Conservation (phyloP, 2,888 invertebrate species). For the Ommatoiulus sabulosus region DNA sequence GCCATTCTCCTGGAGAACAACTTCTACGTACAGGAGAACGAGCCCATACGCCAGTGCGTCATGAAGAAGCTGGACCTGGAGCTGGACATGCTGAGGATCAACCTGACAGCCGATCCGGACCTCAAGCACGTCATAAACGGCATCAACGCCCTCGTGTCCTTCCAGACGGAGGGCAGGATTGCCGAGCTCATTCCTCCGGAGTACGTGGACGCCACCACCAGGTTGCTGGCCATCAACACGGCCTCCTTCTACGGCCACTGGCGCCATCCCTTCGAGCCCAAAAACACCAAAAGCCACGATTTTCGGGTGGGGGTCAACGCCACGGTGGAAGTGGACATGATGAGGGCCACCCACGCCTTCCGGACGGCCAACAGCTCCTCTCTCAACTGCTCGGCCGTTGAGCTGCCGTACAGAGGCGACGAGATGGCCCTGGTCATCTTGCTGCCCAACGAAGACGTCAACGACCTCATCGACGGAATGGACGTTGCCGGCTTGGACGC, state of each 20-base stretch:
- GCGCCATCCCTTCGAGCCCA: not conserved
- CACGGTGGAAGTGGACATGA: not conserved
- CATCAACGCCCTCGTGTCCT: slow-evolving; percentile 18
- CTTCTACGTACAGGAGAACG: slow-evolving; percentile 15
- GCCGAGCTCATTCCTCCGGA: not conserved
- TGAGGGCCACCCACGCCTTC: not conserved
- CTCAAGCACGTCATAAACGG: slow-evolving; percentile 3
- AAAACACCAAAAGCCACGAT: not conserved
- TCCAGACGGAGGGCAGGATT: not conserved
- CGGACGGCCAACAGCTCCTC: not conserved
- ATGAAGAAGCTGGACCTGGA: not conserved
- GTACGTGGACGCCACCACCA: slow-evolving; percentile 33
- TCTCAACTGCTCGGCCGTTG: not conserved
- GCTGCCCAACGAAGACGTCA: not conserved
- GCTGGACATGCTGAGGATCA: slow-evolving; percentile 5
- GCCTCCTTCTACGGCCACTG: slow-evolving; percentile 30
- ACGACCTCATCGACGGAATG: not conserved
- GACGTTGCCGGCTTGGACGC: not conserved
- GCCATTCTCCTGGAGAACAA: not conserved
- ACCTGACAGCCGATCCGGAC: not conserved
- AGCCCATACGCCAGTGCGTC: not conserved
- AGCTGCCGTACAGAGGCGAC: not conserved
- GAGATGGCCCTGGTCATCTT: not conserved
- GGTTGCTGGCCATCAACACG: not conserved
- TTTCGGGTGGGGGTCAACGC: not conserved